A percentile compares a stretch with the other conserved stretches of the same genome.
Conservation (phyloP, 2,113 vertebrate genomes). For the Xiphophorus couchianus region DNA sequence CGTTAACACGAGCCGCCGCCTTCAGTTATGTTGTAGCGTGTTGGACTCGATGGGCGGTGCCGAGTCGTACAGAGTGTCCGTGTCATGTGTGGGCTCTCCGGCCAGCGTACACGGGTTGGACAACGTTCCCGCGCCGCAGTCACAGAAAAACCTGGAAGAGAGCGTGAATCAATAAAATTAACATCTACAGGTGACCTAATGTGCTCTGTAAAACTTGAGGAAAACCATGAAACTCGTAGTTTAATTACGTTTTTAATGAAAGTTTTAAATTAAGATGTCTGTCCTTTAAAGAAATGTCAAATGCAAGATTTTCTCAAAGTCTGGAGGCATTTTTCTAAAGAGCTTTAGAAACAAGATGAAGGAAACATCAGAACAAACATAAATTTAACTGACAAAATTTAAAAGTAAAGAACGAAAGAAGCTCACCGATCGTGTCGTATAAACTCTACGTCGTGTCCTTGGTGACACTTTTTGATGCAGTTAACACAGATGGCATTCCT, state of each 20-base stretch:
- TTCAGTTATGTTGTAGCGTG: conserved; percentile 99
- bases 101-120: conserved; percentile 99
- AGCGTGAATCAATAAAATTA: background rate
- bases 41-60: conserved; percentile 99
- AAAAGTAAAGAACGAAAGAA: background rate
- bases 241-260: too few relatives aligned
- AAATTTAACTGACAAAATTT: background rate
- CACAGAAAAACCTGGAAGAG: conserved; percentile 94
- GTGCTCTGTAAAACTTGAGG: too few relatives aligned
- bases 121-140: conserved; percentile 98
- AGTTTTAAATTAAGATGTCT: too few relatives aligned
- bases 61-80: conserved; percentile 99
- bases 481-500: conserved; percentile 99
- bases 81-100: conserved; percentile 98
- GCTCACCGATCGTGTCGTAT: conserved; percentile 98
- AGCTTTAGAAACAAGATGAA: background rate
- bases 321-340: background rate
- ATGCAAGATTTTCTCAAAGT: background rate
- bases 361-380: background rate
- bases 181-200: background rate
- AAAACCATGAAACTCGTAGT: too few relatives aligned
- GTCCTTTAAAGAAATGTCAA: background rate
- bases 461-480: conserved; percentile 99
- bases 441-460: conserved; percentile 99
- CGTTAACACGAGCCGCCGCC: conserved; percentile 43